Evolutionary conservation across 2,113 vertebrate genomes (phyloP), one percentile per base, ranked within the genome.

Genomic region (Paralichthys olivaceus): DNA sequence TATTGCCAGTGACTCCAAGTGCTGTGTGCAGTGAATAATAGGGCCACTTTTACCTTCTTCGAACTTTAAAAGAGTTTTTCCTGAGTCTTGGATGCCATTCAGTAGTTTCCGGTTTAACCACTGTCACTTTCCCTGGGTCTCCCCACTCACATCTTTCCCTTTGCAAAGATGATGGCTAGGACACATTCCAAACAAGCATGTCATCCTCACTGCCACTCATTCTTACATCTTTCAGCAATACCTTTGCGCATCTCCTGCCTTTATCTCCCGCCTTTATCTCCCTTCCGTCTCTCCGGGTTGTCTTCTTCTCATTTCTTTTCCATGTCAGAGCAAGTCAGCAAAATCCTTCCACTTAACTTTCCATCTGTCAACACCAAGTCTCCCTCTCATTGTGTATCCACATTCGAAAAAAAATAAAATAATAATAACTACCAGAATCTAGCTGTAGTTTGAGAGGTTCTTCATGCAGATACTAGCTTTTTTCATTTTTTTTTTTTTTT

Each of bases 231-330:
- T 40, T 86, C 51, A 66, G 68, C 32, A 4, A 5, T 54, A 37
- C 25, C 51, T 83, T 69, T 69, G 26, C 55, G 74, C 32, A 13
- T 15, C 67, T 28, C 51, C 25, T 60, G 15, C 61, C 40, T 67
- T 80, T 13, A 55, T 75, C 29, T 40, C 67, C 53, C 14, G 26
- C 49, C 34, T n/a, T 14, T 26, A 12, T 9, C 20, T 47, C 51
- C 45, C 45, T 8, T 49, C 45, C 19, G 20, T 53, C 49, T 51
- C 49, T 51, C 49, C 20, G 2, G 20, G 43, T 4, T 55, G 57
- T 53, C 43, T 51, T 14, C 26, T 9, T 13, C 58, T 75, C 56
- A 26, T 75, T 81, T 79, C 69, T 84, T 76, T 55, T 69, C 23
- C 34, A 17, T 54, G 71, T 84, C 67, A 59, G 19, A 47, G 5